Base-by-base conservation (phyloP, 1,140 invertebrate genomes). In the Macrocentrus cingulum region DNA sequence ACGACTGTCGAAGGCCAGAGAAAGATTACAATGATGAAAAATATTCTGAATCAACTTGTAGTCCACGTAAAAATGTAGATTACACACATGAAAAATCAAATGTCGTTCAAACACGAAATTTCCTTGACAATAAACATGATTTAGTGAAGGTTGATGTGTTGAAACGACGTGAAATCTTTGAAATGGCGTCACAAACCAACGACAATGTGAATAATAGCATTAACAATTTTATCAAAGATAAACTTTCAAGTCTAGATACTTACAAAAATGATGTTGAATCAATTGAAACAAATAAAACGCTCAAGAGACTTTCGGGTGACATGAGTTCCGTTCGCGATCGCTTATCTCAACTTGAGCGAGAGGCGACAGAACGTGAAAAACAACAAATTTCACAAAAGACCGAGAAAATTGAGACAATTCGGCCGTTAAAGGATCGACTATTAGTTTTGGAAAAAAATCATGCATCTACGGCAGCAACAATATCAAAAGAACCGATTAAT, bases 21-120 rank as follows among this genome's bases (percentile, higher is more conserved):
- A 86, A 89, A 60, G 90, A 92, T 69, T 93, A 92, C 73, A 92
- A 90, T 0, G 93, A 91, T 71, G 91, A 93, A 72, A 68, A 88
- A 75, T 66, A 77, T 74, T 66, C 74, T 75, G 0, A 63, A 72
- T 57, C 66, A 68, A 29, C n/a, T n/a, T n/a, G n/a, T n/a, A n/a
- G n/a, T n/a, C n/a, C n/a, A n/a, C n/a, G n/a, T n/a, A n/a, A n/a
- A n/a, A n/a, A n/a, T n/a, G n/a, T n/a, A n/a, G n/a, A n/a, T n/a
- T n/a, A n/a, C n/a, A n/a, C n/a, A n/a, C n/a, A n/a, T n/a, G 58
- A 59, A 0, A 70, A 65, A 62, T 74, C 53, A 1, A 62, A 34
- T 23, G 0, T 32, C 2, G 56, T 37, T 18, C 52, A 62, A 15
- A 53, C 52, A 15, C 34, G 44, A 19, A 18, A 6, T 57, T 76